Conservation (phyloP, 1,140 invertebrate genomes). For the Meloidogyne hapla region DNA sequence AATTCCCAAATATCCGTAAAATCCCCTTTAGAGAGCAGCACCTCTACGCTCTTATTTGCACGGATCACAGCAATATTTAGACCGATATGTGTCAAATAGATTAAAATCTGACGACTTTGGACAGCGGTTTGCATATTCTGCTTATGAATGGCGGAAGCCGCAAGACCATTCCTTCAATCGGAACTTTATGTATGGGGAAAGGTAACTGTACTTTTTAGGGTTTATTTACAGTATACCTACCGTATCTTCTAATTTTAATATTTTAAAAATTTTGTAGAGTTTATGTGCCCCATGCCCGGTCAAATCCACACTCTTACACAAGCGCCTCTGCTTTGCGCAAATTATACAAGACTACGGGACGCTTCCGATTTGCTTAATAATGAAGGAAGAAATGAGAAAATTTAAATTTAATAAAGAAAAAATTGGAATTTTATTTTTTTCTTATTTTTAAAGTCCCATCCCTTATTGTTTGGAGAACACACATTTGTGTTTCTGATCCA, state of each 20-base stretch:
- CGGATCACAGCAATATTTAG: slow-evolving; percentile 60
- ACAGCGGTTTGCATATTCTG: slow-evolving; percentile 50
- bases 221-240: slow-evolving; percentile 22
- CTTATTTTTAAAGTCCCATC: not conserved
- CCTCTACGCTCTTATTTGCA: slow-evolving; percentile 58
- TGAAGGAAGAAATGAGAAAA: not conserved
- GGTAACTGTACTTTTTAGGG: not conserved
- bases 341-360: slow-evolving; percentile 60
- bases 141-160: slow-evolving; percentile 64
- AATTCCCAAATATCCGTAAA: not conserved
- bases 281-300: slow-evolving; percentile 54
- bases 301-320: slow-evolving; percentile 57
- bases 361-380: slow-evolving; percentile 55
- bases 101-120: slow-evolving; percentile 62
- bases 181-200: slow-evolving; percentile 56
- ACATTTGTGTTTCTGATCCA: too few species aligned
- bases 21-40: slow-evolving; percentile 49
- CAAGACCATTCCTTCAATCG: slow-evolving; percentile 62
- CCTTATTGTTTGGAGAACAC: too few species aligned
- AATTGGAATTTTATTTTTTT: slow-evolving; percentile 25
- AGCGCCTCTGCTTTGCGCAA: slow-evolving; percentile 55
- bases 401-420: not conserved
- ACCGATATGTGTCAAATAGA: slow-evolving; percentile 56
- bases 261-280: slow-evolving; percentile 34
- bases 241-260: not conserved